Percentiles rank a stretch among this genome's conserved stretches.
phyloP scores from a whole-genome alignment of 2,888 invertebrate species.

The Rhamnusium bicolor region DNA sequence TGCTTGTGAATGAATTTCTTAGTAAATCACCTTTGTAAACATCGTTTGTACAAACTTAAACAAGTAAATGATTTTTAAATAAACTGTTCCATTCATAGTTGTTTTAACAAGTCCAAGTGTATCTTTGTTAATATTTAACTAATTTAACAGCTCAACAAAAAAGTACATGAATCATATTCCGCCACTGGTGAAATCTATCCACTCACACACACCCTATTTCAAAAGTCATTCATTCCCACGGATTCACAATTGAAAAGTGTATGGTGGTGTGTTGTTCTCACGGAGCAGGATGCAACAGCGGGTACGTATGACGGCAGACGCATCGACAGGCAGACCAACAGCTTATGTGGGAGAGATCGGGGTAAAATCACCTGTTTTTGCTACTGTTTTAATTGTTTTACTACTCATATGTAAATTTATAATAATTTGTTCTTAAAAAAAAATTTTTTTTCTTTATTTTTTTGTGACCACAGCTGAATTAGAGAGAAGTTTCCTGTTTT shows the following conservation, averaged over 20 bases:
- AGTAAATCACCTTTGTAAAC: no score
- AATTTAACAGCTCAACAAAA: slow-evolving; percentile 12
- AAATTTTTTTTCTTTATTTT: no score
- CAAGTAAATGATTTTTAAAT: not conserved
- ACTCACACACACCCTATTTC: slow-evolving; percentile 21
- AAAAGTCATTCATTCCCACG: slow-evolving; percentile 34
- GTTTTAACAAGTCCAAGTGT: not conserved
- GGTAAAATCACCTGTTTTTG: no score
- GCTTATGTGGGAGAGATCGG: slow-evolving; percentile 30
- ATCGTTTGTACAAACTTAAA: no score
- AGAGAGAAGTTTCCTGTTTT: no score
- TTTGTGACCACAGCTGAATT: no score
- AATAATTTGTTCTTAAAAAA: no score
- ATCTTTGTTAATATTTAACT: slow-evolving; percentile 3
- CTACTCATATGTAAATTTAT: no score
- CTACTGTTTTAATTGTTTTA: no score
- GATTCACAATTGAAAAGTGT: slow-evolving; percentile 32
- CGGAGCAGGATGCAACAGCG: slow-evolving; percentile 27
- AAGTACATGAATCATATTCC: slow-evolving; percentile 32
- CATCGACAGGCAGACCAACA: slow-evolving; percentile 30
- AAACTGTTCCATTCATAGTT: not conserved
- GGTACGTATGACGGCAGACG: slow-evolving; percentile 22
- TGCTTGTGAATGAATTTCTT: no score
- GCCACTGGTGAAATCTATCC: slow-evolving; percentile 10
- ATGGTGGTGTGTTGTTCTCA: slow-evolving; percentile 28